Evolutionary conservation across 2,113 vertebrate genomes (phyloP), one percentile per base, ranked within the genome.

Genomic region (Hydropotes inermis): DNA sequence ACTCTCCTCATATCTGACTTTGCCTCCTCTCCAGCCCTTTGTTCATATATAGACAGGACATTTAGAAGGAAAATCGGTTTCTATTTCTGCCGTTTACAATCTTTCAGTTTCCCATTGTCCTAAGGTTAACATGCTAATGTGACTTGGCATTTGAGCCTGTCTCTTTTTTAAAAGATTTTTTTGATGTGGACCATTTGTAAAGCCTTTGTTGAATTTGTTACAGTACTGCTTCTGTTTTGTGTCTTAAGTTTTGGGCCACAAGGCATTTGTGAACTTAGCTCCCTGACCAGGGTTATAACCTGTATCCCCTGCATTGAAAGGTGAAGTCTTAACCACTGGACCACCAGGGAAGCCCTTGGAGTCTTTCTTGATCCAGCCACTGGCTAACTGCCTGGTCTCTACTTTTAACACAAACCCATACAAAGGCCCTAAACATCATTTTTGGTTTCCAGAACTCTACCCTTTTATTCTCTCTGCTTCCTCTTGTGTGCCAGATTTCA

Each of bases 21-120:
- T 60, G 23, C 50, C 36, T 82, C 25, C 55, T 95, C 36, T 36
- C 23, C 15, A 45, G 23, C 28, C n/a, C 39, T 61, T 83, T 89
- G 15, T 47, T 78, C 58, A 78, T 36, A 4, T 7, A 4, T 13
- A 91, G 36, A 5, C 50, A 28, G 89, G 55, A 50, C 15, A 76
- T 86, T 78, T 92, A 28, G 52, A 61, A 74, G 45, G 27, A 57
- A 78, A 83, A 79, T 27, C 0, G 5, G 1, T 47, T 94, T 47
- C 57, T 43, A 0, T 43, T 21, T 84, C 30, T 28, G 25, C 64
- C 2, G 1, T 10, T 50, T 58, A 28, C 6, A n/a, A 5, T 39
- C 19, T 36, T 27, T 82, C 52, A 70, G 28, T 27, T 6, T 28
- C 17, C 15, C 1, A 5, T 10, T 27, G 21, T n/a, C n/a, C 28